Conservation (phyloP, 1,140 invertebrate species). For the Pomacea maculata region DNA sequence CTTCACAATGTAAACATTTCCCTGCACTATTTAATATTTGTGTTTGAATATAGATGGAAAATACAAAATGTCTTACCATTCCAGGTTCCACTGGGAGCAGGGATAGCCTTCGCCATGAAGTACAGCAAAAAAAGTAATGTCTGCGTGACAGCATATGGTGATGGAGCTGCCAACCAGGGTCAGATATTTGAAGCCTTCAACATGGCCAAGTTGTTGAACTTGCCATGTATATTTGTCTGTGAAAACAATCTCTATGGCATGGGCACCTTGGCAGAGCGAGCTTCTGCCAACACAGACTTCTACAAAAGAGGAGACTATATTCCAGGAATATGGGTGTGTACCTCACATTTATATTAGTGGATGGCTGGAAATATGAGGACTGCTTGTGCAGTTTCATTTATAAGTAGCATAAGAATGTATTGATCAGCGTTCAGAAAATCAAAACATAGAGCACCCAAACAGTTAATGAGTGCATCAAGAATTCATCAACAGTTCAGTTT, state of each 20-base stretch:
- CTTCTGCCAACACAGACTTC: constrained; percentile 88
- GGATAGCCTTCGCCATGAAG: constrained; percentile 90
- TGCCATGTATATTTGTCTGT: constrained; percentile 94
- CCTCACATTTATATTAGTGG: too few relatives aligned
- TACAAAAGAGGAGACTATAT: constrained; percentile 94
- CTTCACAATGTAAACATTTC: too few relatives aligned
- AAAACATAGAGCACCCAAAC: too few relatives aligned
- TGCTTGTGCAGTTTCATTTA: too few relatives aligned
- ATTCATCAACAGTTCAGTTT: neutral
- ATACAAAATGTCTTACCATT: constrained; percentile 22
- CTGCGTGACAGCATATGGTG: constrained; percentile 90
- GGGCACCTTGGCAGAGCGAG: constrained; percentile 90
- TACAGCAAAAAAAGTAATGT: constrained; percentile 84
- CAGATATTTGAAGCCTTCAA: constrained; percentile 76
- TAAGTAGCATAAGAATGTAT: too few relatives aligned
- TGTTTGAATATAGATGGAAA: too few relatives aligned
- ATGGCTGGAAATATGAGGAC: too few relatives aligned
- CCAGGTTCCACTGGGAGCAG: constrained; percentile 90
- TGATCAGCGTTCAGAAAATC: too few relatives aligned
- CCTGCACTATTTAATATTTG: too few relatives aligned
- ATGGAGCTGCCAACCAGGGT: constrained; percentile 96
- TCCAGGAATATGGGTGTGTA: constrained; percentile 81
- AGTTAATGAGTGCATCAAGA: too few relatives aligned
- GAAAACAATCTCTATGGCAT: constrained; percentile 99
- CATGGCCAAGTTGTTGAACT: constrained; percentile 86